These are phyloP conservation scores for Seriola dumerili DNA, from an alignment of 2,113 vertebrate species.

Conservation along the genomic window DNA sequence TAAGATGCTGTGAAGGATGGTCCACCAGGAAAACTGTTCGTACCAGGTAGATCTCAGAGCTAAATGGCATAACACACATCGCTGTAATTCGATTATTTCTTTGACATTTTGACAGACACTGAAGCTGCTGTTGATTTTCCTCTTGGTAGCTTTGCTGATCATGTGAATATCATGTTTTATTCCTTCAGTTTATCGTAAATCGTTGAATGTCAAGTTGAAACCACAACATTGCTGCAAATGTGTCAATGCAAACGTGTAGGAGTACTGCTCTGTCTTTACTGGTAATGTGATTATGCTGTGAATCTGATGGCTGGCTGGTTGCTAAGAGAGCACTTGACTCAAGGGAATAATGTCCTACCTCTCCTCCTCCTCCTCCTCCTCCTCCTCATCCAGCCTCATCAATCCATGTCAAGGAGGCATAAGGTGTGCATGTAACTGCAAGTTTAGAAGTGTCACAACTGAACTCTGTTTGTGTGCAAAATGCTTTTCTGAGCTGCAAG, in stretches of 20 bases:
- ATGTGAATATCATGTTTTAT: neutral
- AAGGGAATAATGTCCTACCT: slow-evolving; percentile 74
- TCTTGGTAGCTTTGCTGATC: neutral
- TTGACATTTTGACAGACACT: neutral
- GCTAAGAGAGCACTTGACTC: slow-evolving; percentile 78
- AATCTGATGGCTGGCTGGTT: slow-evolving; percentile 70
- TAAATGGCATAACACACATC: neutral
- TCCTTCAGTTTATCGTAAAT: neutral
- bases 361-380: slow-evolving; percentile 33
- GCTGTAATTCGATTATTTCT: neutral
- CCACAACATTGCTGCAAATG: slow-evolving; percentile 13
- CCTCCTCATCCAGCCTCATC: slow-evolving; percentile 48
- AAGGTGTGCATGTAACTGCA: slow-evolving; percentile 39
- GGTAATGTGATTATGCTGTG: slow-evolving; percentile 62
- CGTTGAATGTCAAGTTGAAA: slow-evolving; percentile 25
- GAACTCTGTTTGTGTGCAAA: neutral
- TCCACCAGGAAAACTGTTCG: slow-evolving; percentile 95
- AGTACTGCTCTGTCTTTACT: slow-evolving; percentile 34
- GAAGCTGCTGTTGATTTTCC: neutral
- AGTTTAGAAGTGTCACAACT: slow-evolving; percentile 23
- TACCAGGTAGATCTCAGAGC: slow-evolving; percentile 88
- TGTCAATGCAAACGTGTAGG: slow-evolving; percentile 37
- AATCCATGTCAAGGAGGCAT: slow-evolving; percentile 47
- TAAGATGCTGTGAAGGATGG: slow-evolving; percentile 95
- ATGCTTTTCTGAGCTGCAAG: neutral